These are phyloP conservation scores for Venusia cambrica DNA, from an alignment of 2,888 invertebrate genomes.

Conservation along the genomic window DNA sequence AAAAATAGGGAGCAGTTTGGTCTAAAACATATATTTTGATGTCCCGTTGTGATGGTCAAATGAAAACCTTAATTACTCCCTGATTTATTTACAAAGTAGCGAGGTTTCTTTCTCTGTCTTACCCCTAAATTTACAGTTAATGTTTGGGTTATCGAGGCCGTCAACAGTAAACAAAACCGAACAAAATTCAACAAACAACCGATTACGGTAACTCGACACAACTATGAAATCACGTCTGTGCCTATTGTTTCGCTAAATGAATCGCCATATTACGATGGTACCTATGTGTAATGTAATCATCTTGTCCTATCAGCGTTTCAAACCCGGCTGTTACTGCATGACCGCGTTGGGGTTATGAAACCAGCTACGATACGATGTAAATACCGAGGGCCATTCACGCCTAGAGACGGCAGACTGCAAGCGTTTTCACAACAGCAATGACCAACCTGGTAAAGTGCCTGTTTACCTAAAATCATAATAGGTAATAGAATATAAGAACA, in stretches of 20 bases:
- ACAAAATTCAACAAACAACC: conserved; percentile 11
- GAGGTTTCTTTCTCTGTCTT: too few species aligned
- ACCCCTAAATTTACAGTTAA: too few species aligned
- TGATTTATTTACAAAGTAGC: too few species aligned
- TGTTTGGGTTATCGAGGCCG: conserved; percentile 2
- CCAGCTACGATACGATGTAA: not conserved
- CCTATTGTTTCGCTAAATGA: conserved; percentile 19
- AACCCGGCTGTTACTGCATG: conserved; percentile 32
- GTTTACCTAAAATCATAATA: too few species aligned
- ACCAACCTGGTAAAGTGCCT: too few species aligned
- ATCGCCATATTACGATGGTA: conserved; percentile 19
- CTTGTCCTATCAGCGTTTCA: conserved; percentile 22
- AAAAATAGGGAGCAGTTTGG: too few species aligned
- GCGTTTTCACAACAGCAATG: too few species aligned
- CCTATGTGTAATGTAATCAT: conserved; percentile 22
- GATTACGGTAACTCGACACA: conserved; percentile 1
- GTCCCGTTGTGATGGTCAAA: too few species aligned
- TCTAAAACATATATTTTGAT: too few species aligned
- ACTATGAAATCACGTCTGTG: conserved; percentile 10
- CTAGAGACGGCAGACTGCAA: not conserved
- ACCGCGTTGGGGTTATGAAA: conserved; percentile 41
- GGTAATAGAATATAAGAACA: too few species aligned
- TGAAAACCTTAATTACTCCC: too few species aligned
- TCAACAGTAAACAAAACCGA: conserved; percentile 8
- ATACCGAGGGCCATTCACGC: conserved; percentile 2